phyloP scores from a whole-genome alignment of 2,113 vertebrate species.

The Solea solea region DNA sequence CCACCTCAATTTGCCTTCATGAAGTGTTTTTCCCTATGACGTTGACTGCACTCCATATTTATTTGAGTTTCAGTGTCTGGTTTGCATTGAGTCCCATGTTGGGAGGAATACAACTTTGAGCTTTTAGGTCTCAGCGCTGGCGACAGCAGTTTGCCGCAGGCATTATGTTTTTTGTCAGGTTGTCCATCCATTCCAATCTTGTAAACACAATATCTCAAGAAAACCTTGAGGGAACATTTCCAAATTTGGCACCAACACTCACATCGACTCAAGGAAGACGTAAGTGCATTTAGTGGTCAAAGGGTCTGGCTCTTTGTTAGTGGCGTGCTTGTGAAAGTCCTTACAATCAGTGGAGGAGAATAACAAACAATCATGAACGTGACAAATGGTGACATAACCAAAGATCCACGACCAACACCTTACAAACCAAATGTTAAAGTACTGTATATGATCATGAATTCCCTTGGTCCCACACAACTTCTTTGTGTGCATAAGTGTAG shows the following conservation, averaged over 20 bases:
- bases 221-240: neutral
- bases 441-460: conserved; percentile 1
- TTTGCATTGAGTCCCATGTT: too few relatives aligned
- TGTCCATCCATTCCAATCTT: neutral
- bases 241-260: neutral
- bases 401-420: neutral
- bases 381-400: too few relatives aligned
- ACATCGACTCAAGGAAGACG: neutral
- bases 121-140: neutral
- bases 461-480: neutral
- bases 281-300: neutral
- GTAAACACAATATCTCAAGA: neutral
- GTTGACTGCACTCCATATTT: too few relatives aligned
- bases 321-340: too few relatives aligned
- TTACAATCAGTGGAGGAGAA: too few relatives aligned
- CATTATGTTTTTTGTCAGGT: neutral
- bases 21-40: too few relatives aligned
- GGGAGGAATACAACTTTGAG: neutral
- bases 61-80: too few relatives aligned
- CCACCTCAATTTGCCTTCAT: too few relatives aligned
- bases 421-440: conserved; percentile 8
- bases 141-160: neutral
- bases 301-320: too few relatives aligned
- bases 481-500: neutral
- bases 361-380: too few relatives aligned